Evolutionary conservation across 2,888 invertebrate species (phyloP), one percentile per base, ranked within the genome.

Genomic region (Rhagophthalmus giganteus): DNA sequence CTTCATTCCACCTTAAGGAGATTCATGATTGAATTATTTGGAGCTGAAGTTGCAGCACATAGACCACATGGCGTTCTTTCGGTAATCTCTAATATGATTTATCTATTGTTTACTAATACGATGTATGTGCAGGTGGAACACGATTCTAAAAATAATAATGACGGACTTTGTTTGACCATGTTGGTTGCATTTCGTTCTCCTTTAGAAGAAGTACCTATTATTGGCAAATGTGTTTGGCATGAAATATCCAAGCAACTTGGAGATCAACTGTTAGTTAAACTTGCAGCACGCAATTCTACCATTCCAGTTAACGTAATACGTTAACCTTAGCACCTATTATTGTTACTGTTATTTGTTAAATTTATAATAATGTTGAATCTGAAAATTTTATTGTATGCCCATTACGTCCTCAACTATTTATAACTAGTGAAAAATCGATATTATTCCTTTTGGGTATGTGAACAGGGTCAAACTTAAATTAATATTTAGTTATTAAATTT

Each of bases 1-100:
- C 75, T 94, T 10, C 91, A 94, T 75, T 90, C 92, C 1, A 91
- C 92, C 35, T 74, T 94, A 56, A 83, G 90, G 59, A 87, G 87
- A 70, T 94, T 92, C 71, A 91, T 94, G 91, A 87, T 90, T 55
- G 90, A 94, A 74, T 83, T 94, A 68, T 94, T 94, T 78, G 93
- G 93, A 11, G 86, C 89, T 42, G 91, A 89, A 70, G 83, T 93
- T 14, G 88, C 91, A 0, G 84, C 87, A 55, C 94, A 94, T 71
- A 81, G 88, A 61, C 93, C 92, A 0, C 81, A 88, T 63, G 94
- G 94, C 0, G 71, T 93, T 14, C 75, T 94, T 15, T 86, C 86
- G 57, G 79, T 74, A 64, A 64, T 66, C 47, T 6, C 7, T 45
- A 1, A 6, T 16, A 10, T 25, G 15, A 47, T 31, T 25, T 31